Base-by-base conservation (phyloP, 2,113 vertebrate genomes). In the Toxotes jaculatrix region DNA sequence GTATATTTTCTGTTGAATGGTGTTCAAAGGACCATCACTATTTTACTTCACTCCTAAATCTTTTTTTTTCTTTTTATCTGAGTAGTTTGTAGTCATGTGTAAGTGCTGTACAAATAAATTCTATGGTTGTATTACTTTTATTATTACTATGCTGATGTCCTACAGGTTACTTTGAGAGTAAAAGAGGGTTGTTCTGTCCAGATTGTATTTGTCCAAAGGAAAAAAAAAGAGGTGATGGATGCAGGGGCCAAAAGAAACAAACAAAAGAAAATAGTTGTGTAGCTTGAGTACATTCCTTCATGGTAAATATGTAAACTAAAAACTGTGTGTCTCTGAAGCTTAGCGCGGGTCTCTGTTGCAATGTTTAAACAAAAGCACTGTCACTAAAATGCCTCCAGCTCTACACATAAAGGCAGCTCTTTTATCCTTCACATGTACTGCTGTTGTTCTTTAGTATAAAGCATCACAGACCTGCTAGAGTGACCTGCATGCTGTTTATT, bases 331-430 rank as follows among this genome's bases (percentile, higher is more conserved):
- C 5, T 49, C 47, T 59, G 31, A 16, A 16, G 12, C 27, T 57
- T 32, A 32, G 11, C 13, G 6, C 14, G 23, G 11, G 23, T 17
- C 27, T 59, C 2, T 59, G 6, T 9, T 7, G 31, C 16, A 10
- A 23, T 10, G 9, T n/a, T 55, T 12, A 55, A 38, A 38, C 34
- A 36, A 19, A 62, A 7, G 4, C 7, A 16, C 27, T 13, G 63
- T 59, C 63, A 40, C 53, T 21, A 43, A 60, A 67, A 61, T 32
- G 40, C 38, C 42, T 62, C 32, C 40, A 64, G 57, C 51, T 64
- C 38, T 12, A 38, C 56, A 40, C 13, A 12, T 19, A 34, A 55
- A 40, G 32, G 13, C 10, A 23, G 38, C 38, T 36, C 17, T 57
- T 77, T 62, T 55, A 36, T 11, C 16, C 21, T 45, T 40, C 40